These are phyloP conservation scores for Lepetodrilus schrolli DNA, from an alignment of 2,888 invertebrate genomes.

Conservation along the genomic window DNA sequence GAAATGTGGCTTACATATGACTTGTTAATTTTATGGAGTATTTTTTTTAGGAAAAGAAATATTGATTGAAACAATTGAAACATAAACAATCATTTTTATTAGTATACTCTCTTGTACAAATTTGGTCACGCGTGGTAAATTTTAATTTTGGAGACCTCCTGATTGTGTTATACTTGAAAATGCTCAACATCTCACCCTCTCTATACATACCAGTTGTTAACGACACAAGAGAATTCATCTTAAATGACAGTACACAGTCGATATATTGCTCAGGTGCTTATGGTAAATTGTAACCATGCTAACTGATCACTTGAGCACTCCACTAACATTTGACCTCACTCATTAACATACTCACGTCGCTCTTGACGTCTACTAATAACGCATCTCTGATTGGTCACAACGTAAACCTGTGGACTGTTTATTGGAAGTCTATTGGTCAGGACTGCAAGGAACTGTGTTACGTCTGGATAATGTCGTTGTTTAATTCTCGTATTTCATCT, in stretches of 20 bases:
- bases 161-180: constrained; percentile 1
- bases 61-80: no score
- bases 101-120: no score
- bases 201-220: constrained; percentile 17
- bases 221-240: neutral
- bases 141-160: no score
- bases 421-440: neutral
- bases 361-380: constrained; percentile 9
- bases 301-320: constrained; percentile 26
- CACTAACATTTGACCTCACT: constrained; percentile 25
- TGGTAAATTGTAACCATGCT: neutral
- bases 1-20: no score
- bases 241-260: constrained; percentile 27
- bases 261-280: no score
- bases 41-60: no score
- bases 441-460: neutral
- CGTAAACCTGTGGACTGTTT: neutral
- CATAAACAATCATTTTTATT: no score
- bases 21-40: no score
- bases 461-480: neutral
- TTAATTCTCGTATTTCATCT: neutral
- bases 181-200: constrained; percentile 7
- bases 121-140: no score
- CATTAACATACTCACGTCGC: constrained; percentile 14
- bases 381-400: neutral